Conservation (phyloP, 2,113 vertebrate species). For the Dunckerocampus dactyliophorus region DNA sequence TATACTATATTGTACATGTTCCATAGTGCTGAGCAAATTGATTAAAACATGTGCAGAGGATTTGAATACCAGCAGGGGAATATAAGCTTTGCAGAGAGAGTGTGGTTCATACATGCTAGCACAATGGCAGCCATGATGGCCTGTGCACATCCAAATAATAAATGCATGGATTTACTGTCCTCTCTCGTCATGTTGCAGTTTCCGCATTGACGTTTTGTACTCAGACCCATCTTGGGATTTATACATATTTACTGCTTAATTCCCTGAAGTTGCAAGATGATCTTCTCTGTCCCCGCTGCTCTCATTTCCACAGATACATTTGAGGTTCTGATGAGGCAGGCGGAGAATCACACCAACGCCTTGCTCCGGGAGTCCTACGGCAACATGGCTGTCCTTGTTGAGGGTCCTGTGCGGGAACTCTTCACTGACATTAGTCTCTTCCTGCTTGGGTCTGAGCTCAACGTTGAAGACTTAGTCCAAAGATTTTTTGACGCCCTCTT, state of each 20-base stretch:
- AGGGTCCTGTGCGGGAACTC: constrained; percentile 69
- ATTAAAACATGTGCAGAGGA: constrained; percentile 6
- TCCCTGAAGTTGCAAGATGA: too few species aligned
- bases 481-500: constrained; percentile 85
- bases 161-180: not conserved
- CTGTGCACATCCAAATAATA: not conserved
- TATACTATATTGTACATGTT: not conserved
- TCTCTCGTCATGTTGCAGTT: not conserved
- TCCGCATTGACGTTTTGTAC: not conserved
- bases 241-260: constrained; percentile 23
- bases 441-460: constrained; percentile 79
- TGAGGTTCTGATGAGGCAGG: constrained; percentile 77
- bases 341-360: constrained; percentile 78
- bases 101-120: not conserved
- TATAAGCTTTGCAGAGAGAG: not conserved
- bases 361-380: constrained; percentile 73
- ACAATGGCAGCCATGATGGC: not conserved
- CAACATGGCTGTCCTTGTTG: constrained; percentile 72
- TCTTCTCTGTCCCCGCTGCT: constrained; percentile 11
- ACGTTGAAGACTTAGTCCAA: constrained; percentile 75
- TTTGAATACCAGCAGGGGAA: not conserved
- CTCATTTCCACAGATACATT: constrained; percentile 75
- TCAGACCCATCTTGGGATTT: constrained; percentile 10
- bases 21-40: constrained; percentile 3
- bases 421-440: constrained; percentile 84